These are phyloP conservation scores for Cardiocondyla obscurior DNA, from an alignment of 1,140 invertebrate species.

Conservation along the genomic window DNA sequence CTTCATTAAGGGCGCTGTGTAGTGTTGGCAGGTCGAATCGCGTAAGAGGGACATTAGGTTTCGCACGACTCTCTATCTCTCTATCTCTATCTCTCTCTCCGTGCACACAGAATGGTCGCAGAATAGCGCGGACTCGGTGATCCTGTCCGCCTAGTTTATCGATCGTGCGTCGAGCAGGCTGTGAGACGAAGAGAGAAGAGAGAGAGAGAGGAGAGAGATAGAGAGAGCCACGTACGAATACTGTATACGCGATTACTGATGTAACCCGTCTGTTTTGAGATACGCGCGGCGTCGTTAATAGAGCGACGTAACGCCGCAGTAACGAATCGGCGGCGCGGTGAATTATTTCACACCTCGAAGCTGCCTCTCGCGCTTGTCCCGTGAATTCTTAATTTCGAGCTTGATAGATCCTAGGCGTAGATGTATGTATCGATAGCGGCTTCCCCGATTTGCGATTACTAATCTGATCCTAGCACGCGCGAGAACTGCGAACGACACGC, in stretches of 20 bases:
- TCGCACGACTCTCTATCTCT: conserved; percentile 11
- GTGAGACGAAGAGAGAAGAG: neutral
- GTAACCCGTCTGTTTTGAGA: conserved; percentile 36
- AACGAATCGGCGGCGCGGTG: neutral
- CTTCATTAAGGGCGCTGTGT: neutral
- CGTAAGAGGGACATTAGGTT: conserved; percentile 38
- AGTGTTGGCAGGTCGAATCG: conserved; percentile 27
- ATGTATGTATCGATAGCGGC: conserved; percentile 1
- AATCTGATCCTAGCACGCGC: conserved; percentile 21
- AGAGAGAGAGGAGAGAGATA: neutral
- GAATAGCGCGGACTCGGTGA: conserved; percentile 25
- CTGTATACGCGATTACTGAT: conserved; percentile 15
- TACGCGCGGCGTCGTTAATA: neutral
- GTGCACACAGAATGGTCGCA: neutral
- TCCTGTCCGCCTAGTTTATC: conserved; percentile 48
- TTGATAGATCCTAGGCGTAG: conserved; percentile 9
- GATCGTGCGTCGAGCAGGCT: conserved; percentile 4
- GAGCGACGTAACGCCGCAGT: neutral
- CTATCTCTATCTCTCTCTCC: no score
- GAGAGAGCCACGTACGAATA: neutral
- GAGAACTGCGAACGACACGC: conserved; percentile 40
- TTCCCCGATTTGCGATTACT: conserved; percentile 14
- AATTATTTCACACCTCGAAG: conserved; percentile 37
- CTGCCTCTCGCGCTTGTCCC: neutral
- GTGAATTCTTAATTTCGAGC: conserved; percentile 29